phyloP scores from a whole-genome alignment of 2,888 invertebrate species.

The Morpho deidamia region DNA sequence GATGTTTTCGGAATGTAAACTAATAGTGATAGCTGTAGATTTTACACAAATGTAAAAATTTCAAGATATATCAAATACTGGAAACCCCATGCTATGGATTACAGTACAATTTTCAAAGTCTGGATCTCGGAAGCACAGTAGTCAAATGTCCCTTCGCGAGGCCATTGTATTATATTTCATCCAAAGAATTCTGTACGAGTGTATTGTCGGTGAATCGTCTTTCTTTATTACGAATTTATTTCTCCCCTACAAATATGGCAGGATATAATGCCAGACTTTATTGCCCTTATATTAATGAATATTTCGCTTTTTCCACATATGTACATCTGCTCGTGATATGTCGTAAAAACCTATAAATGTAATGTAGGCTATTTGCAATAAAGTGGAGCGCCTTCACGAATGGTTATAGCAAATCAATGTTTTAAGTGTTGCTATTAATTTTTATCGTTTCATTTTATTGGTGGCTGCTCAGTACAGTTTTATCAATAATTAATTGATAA shows the following conservation, averaged over 20 bases:
- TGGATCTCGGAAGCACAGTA: neutral
- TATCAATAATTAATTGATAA: neutral
- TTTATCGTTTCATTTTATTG: constrained; percentile 25
- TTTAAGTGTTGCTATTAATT: constrained; percentile 38
- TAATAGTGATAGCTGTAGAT: too few relatives aligned
- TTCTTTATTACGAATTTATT: constrained; percentile 63
- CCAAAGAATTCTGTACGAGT: constrained; percentile 25
- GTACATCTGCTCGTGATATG: constrained; percentile 19
- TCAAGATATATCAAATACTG: neutral
- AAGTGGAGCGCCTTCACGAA: constrained; percentile 39
- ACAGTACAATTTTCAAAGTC: neutral
- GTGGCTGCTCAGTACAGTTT: constrained; percentile 2
- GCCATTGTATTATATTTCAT: constrained; percentile 28
- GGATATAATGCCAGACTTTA: constrained; percentile 54
- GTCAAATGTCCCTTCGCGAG: neutral
- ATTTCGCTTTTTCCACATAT: constrained; percentile 27
- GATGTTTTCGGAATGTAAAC: too few relatives aligned
- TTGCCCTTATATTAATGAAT: constrained; percentile 56
- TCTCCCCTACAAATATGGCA: constrained; percentile 39
- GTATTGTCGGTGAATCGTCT: constrained; percentile 36
- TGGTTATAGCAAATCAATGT: constrained; percentile 32
- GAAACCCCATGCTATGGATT: neutral
- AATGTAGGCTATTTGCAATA: constrained; percentile 27
- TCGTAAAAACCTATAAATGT: constrained; percentile 24
- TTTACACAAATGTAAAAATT: neutral